These are phyloP conservation scores for Kuschelorhynchus macadamiae DNA, from an alignment of 2,888 invertebrate species.

Conservation along the genomic window DNA sequence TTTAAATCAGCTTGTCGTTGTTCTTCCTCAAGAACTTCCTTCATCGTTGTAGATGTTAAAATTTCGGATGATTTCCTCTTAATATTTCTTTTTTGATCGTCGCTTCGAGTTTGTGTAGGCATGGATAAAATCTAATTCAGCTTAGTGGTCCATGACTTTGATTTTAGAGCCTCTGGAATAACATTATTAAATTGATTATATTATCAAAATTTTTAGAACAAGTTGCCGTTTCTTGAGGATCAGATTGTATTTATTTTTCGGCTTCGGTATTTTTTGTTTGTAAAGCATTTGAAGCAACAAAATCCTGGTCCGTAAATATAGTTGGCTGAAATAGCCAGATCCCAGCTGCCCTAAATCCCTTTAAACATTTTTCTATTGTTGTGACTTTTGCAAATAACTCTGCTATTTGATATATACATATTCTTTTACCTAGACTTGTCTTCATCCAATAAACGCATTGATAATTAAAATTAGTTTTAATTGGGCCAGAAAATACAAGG, in stretches of 20 bases:
- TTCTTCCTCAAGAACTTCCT: no score
- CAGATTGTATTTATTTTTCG: no score
- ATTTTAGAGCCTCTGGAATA: no score
- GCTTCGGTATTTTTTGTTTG: background rate
- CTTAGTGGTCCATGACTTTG: background rate
- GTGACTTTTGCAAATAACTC: constrained; percentile 49
- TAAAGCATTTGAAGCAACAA: background rate
- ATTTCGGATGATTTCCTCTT: background rate
- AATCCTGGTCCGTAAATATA: no score
- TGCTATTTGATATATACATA: constrained; percentile 18
- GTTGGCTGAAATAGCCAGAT: constrained; percentile 58
- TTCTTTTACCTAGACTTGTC: constrained; percentile 19
- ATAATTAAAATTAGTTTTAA: constrained; percentile 20
- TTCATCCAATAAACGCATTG: constrained; percentile 18
- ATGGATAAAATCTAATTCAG: background rate
- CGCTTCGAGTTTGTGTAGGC: background rate
- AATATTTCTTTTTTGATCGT: background rate
- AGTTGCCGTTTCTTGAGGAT: no score
- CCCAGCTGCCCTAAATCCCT: constrained; percentile 58
- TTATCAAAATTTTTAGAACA: no score
- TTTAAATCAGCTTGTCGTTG: no score
- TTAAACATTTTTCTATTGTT: constrained; percentile 56
- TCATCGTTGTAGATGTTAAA: background rate
- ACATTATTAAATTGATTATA: no score
- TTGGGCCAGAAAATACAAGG: constrained; percentile 23